Conservation (phyloP, 2,113 vertebrate genomes). For the Spea multiplicata region DNA sequence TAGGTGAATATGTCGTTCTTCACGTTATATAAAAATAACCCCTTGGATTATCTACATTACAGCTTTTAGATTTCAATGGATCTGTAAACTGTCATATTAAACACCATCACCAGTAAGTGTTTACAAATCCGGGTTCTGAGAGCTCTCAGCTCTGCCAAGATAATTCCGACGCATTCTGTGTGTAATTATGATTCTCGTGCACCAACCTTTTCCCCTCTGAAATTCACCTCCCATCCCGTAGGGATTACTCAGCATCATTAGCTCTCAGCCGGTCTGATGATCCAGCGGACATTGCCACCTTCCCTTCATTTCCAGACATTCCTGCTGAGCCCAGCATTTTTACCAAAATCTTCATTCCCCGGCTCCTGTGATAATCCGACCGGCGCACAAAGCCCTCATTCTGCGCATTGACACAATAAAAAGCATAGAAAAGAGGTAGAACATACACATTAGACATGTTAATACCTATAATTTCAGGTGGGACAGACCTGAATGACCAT, state of each 20-base stretch:
- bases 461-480: slow-evolving; percentile 18
- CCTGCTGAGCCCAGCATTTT: slow-evolving; percentile 48
- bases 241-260: slow-evolving; percentile 37
- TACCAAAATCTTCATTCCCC: slow-evolving; percentile 50
- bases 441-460: slow-evolving; percentile 1
- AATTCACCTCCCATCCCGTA: not conserved
- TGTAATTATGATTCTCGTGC: slow-evolving; percentile 45
- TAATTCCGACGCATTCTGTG: slow-evolving; percentile 45
- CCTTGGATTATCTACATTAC: no score
- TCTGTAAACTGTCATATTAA: not conserved
- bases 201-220: slow-evolving; percentile 15
- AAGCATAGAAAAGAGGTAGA: slow-evolving; percentile 24
- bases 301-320: slow-evolving; percentile 37
- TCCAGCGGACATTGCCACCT: slow-evolving; percentile 35
- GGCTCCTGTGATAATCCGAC: slow-evolving; percentile 45
- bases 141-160: slow-evolving; percentile 25
- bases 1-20: no score
- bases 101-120: slow-evolving; percentile 12
- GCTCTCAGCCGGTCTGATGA: slow-evolving; percentile 30
- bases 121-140: slow-evolving; percentile 10
- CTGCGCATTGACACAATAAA: slow-evolving; percentile 45
- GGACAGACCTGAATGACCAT: no score
- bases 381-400: slow-evolving; percentile 52
- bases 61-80: no score
- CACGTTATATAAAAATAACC: no score